phyloP scores from a whole-genome alignment of 2,113 vertebrate species.

The Montifringilla adamsi region DNA sequence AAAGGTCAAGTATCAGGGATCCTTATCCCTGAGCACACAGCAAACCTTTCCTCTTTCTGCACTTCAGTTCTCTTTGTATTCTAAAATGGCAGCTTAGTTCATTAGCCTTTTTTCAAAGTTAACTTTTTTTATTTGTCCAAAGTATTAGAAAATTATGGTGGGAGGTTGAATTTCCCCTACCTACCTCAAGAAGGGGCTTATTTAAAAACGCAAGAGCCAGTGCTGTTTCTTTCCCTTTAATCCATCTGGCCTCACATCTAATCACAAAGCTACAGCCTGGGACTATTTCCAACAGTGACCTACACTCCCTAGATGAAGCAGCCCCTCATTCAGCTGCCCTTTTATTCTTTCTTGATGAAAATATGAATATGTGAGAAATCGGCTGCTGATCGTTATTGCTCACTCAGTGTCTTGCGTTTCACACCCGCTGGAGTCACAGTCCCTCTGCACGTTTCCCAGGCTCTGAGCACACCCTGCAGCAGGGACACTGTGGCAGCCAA shows the following conservation, averaged over 20 bases:
- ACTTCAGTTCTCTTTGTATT: background rate
- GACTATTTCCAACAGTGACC: background rate
- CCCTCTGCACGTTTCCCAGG: rapidly evolving
- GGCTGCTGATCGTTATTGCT: background rate
- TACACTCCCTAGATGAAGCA: background rate
- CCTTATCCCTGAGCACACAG: background rate
- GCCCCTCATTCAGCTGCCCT: background rate
- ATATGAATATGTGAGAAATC: background rate
- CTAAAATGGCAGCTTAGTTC: background rate
- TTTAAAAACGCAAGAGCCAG: background rate
- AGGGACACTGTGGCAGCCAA: background rate
- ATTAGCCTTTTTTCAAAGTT: background rate
- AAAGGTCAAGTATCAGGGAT: background rate
- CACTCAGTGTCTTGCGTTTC: background rate
- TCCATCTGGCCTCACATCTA: background rate
- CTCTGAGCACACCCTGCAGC: background rate
- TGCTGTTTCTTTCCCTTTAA: background rate
- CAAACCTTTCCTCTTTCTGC: background rate
- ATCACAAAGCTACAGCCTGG: background rate
- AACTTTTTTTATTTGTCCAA: background rate
- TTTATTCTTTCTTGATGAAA: slow-evolving; percentile 12
- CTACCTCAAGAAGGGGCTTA: background rate
- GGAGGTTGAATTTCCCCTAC: background rate
- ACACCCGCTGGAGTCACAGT: background rate
- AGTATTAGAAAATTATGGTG: background rate